Evolutionary conservation across 2,888 invertebrate genomes (phyloP), one percentile per base, ranked within the genome.

Genomic region (Drosophila affinis): DNA sequence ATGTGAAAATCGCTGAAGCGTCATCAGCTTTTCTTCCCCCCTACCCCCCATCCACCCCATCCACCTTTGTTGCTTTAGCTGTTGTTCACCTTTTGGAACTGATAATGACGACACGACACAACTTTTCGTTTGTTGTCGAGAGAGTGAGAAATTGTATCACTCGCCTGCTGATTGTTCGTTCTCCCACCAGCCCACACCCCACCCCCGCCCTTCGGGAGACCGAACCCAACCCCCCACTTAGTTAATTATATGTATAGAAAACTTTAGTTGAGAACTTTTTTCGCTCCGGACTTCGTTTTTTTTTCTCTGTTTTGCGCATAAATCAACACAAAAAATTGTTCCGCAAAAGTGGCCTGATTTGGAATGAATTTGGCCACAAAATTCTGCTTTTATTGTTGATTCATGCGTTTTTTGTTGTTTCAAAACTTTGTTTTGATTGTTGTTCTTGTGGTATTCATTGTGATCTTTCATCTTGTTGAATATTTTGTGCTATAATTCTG

Each of bases 1-100:
- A 89, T 85, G 85, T 85, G 89, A 85, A 85, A 85, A 85, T 85
- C 85, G 76, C 78, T 86, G 76, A 75, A 88, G 88, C 83, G 81
- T 88, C 88, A 64, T 78, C 84, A 80, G 67, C 80, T 78, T 80
- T 88, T 71, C 75, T 64, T 34, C 47, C 61, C 61, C 39, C 14
- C 34, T 34, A 1, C 12, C 12, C 34, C 12, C 34, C 12, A 5
- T 12, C 3, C 21, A 21, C 1, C 5, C 5, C 34, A 9, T 3
- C 10, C 32, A 32, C 3, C 5, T 12, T 39, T 39, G 76, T 72
- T 78, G 81, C 72, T 72, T 77, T 54, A 63, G 60, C 63, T 76
- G 68, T 56, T 62, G 60, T 44, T 51, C 57, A 34, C 53, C 53
- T 62, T 62, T 72, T 34, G 61, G 45, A 32, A 59, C 57, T 75